phyloP scores from a whole-genome alignment of 23 tunicate genomes.

The Ciona savignyi region DNA sequence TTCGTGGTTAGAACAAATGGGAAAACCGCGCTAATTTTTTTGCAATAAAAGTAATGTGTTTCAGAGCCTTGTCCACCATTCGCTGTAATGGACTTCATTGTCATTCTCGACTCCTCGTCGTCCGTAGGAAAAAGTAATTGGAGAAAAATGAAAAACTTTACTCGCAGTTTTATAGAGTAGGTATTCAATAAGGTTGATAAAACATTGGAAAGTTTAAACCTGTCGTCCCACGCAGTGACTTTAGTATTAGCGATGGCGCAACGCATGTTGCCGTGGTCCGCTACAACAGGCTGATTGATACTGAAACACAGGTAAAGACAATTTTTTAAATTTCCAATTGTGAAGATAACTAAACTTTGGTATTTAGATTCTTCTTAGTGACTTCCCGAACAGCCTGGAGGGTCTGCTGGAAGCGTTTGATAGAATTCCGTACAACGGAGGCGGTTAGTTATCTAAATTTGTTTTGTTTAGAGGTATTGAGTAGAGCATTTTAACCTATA shows the following conservation, averaged over 20 bases:
- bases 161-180: constrained; percentile 43
- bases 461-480: too few relatives aligned
- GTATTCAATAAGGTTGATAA: not conserved
- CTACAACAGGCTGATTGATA: constrained; percentile 45
- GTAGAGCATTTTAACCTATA: too few relatives aligned
- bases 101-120: constrained; percentile 63
- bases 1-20: too few relatives aligned
- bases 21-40: too few relatives aligned
- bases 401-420: constrained; percentile 37
- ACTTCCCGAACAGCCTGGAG: constrained; percentile 35
- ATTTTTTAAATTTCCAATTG: not conserved
- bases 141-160: constrained; percentile 38
- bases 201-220: not conserved
- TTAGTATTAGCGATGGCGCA: constrained; percentile 35
- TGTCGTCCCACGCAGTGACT: too few relatives aligned
- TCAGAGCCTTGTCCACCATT: constrained; percentile 72
- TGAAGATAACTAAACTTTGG: too few relatives aligned
- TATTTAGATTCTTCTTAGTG: constrained; percentile 58
- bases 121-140: constrained; percentile 61
- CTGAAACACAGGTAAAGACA: constrained; percentile 33
- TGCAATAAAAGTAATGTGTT: too few relatives aligned
- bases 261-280: constrained; percentile 56
- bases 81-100: constrained; percentile 68
- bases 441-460: constrained; percentile 43
- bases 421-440: constrained; percentile 54